These are phyloP conservation scores for Anarsia innoxiella DNA, from an alignment of 2,888 invertebrate species.

Conservation along the genomic window DNA sequence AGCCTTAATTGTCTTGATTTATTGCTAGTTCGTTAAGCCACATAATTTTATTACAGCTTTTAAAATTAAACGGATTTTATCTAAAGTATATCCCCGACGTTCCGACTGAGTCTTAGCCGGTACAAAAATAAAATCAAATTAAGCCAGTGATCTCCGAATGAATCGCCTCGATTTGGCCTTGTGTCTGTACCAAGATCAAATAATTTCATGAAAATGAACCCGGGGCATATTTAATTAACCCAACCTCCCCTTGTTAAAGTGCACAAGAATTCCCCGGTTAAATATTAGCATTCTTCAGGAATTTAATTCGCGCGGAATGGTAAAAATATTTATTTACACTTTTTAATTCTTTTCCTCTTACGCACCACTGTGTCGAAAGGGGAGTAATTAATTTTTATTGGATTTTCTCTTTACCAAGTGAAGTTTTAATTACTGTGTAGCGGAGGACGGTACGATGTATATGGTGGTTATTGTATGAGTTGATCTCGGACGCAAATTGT, in stretches of 20 bases:
- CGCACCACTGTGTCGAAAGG: conserved; percentile 45
- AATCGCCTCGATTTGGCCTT: conserved; percentile 50
- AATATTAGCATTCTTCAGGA: conserved; percentile 69
- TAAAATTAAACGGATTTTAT: too few relatives aligned
- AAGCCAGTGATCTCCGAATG: conserved; percentile 48
- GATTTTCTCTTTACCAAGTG: conserved; percentile 57
- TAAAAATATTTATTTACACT: conserved; percentile 61
- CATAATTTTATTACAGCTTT: too few relatives aligned
- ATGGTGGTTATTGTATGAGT: too few relatives aligned
- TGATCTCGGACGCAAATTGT: conserved; percentile 50
- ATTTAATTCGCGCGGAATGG: conserved; percentile 58
- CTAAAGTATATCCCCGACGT: neutral
- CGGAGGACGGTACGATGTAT: conserved; percentile 36
- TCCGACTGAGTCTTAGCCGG: conserved; percentile 24
- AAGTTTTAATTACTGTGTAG: conserved; percentile 58
- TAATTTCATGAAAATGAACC: conserved; percentile 71
- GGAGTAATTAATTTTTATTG: conserved; percentile 60
- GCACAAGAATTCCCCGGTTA: conserved; percentile 70
- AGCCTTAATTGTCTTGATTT: too few relatives aligned
- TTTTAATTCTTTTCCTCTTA: conserved; percentile 47
- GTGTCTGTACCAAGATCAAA: conserved; percentile 59
- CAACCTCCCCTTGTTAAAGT: conserved; percentile 60
- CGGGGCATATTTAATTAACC: conserved; percentile 70
- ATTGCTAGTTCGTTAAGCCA: too few relatives aligned
- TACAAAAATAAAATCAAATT: conserved; percentile 55